Base-by-base conservation (phyloP, 1,140 invertebrate species). In the Papilio xuthus region DNA sequence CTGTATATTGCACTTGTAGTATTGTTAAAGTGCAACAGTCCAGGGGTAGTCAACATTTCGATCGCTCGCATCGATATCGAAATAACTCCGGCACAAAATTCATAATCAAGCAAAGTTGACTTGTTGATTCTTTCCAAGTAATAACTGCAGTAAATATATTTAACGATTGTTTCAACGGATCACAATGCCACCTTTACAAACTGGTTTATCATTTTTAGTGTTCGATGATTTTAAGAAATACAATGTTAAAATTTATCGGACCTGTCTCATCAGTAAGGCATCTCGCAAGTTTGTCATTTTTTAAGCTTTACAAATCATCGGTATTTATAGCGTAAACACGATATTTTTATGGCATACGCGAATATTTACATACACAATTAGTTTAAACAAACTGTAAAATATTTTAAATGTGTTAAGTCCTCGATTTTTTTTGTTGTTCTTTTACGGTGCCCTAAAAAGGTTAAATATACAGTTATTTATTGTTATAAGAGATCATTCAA, bases 171-270 rank as follows among this genome's bases (percentile, higher is more conserved):
- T 26, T 60, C 56, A 60, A 15, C 56, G 12, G 23, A 60, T 20
- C n/a, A 20, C 23, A 28, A 60, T 23, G 56, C 56, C 15, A 15
- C 26, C 60, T 67, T 67, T 28, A 28, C 60, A 67, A 67, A 67
- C 60, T 67, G 26, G 60, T 67, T 67, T 32, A 67, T 28, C 4
- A 28, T 32, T 28, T 67, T 67, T 32, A 26, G 23, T 67, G 60
- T 67, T 67, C 60, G 26, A 67, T 67, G 26, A 67, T 13, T 67
- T 28, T 28, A 67, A 67, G 60, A 32, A 67, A 67, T 67, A 67
- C 23, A 67, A 28, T 67, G 60, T 67, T 15, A 15, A 28, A 67
- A 67, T 28, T 67, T 9, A 26, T 60, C 13, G 12, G 15, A 28
- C 26, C 60, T 67, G 60, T 67, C 12, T 28, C 23, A 67, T 67